Base-by-base conservation (phyloP, 1,140 invertebrate species). In the Drosophila nebulosa region DNA sequence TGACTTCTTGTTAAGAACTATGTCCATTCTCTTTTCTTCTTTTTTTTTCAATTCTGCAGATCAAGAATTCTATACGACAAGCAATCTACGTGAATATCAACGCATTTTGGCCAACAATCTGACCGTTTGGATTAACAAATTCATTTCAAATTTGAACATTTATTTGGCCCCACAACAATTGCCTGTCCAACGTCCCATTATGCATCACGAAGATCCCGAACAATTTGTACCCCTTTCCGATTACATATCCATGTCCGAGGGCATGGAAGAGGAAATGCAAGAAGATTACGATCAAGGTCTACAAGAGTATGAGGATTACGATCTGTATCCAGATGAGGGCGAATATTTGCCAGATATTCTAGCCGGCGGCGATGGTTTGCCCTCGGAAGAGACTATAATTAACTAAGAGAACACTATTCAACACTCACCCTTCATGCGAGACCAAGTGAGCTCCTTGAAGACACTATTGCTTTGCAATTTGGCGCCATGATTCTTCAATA, bases 71-170 rank as follows among this genome's bases (percentile, higher is more conserved):
- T 90, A 85, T 50, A 90, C 90, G 3, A 90, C 90, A 35, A 90
- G 78, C 10, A 90, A 90, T 35, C 51, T 91, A 16, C 69, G 86
- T 1, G 85, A 90, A 35, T 90, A 89, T 64, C 88, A 90, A 42
- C 74, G 78, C 30, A 84, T 90, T 35, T 62, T 91, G 21, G 76
- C 90, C 22, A 88, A 89, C 55, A 91, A 91, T 56, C 39, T 91
- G 21, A 86, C 88, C 12, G 89, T 90, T 42, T 91, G 90, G 90
- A 90, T 91, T n/a, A 89, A 91, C 64, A 91, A 91, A 58, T 91
- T 91, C 55, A 90, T 90, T 35, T 90, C 88, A 2, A 90, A 90
- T 67, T 56, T 91, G 27, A 90, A 91, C 50, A 90, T 91, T 22
- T 88, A 89, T 55, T 30, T 90, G 64, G 68, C 79, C 7, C 81